Evolutionary conservation across 2,113 vertebrate genomes (phyloP).

Genomic region (Misgurnus mizolepis): DNA sequence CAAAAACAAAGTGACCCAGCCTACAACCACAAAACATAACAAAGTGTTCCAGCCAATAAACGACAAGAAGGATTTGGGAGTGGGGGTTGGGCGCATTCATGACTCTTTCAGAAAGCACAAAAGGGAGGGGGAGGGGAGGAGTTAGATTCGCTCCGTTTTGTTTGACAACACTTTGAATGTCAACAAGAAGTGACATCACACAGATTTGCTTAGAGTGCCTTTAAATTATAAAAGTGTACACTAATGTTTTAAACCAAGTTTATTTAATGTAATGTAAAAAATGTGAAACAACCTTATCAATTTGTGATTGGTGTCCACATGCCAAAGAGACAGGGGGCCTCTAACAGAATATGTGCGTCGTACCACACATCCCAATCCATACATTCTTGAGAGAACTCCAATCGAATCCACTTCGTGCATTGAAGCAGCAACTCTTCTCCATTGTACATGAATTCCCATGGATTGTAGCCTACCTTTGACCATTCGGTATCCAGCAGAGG

Average conservation of each 20-base stretch:
- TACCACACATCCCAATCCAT: constrained; percentile 26
- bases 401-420: constrained; percentile 26
- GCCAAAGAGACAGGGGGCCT: constrained; percentile 17
- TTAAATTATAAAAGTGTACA: too few species aligned
- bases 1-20: too few species aligned
- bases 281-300: not conserved
- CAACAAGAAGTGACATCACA: too few species aligned
- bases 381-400: constrained; percentile 33
- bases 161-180: too few species aligned
- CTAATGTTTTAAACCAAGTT: not conserved
- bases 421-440: constrained; percentile 32
- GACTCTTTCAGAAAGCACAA: too few species aligned
- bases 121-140: too few species aligned
- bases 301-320: constrained; percentile 30
- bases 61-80: too few species aligned
- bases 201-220: too few species aligned
- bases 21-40: too few species aligned
- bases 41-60: too few species aligned
- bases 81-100: too few species aligned
- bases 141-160: too few species aligned
- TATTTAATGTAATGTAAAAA: not conserved
- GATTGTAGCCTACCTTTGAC: constrained; percentile 19
- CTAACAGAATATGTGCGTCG: constrained; percentile 27
- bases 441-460: constrained; percentile 18
- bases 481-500: constrained; percentile 15